Evolutionary conservation across 2,113 vertebrate species (phyloP).

Genomic region (Gambusia affinis): DNA sequence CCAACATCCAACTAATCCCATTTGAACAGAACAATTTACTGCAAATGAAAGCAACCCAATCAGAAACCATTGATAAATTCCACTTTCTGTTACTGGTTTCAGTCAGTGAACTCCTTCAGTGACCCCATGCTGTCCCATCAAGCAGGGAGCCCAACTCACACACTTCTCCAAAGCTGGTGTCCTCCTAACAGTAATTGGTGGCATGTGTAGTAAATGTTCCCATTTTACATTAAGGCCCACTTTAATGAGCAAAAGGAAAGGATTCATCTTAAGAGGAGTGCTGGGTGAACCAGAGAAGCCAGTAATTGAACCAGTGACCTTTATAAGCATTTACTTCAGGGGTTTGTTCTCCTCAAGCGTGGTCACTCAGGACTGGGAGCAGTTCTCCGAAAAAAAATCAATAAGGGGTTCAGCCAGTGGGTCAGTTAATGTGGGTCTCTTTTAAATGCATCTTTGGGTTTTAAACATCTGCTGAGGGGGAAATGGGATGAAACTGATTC

Average conservation of each 20-base stretch:
- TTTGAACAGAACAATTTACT: background rate
- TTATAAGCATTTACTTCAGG: conserved; percentile 51
- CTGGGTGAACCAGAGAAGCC: conserved; percentile 32
- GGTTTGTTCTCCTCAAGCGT: conserved; percentile 22
- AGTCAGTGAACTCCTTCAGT: background rate
- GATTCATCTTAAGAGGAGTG: conserved; percentile 32
- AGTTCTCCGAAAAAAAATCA: conserved; percentile 31
- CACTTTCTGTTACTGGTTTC: conserved; percentile 8
- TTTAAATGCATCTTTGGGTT: conserved; percentile 11
- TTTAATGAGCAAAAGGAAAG: conserved; percentile 51
- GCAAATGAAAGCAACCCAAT: conserved; percentile 7
- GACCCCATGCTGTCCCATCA: conserved; percentile 44
- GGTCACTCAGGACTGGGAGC: conserved; percentile 24
- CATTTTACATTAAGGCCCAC: conserved; percentile 29
- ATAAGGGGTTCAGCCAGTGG: conserved; percentile 7
- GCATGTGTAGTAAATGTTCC: conserved; percentile 49
- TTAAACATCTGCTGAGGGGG: background rate
- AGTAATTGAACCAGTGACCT: conserved; percentile 65
- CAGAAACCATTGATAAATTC: background rate
- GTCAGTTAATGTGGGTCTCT: conserved; percentile 1
- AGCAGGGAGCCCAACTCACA: background rate
- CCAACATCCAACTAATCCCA: no score
- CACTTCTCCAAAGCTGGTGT: conserved; percentile 8
- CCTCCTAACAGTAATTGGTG: conserved; percentile 51
- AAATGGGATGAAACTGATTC: background rate